These are phyloP conservation scores for Paramormyrops kingsleyae DNA, from an alignment of 2,113 vertebrate genomes.

Conservation along the genomic window DNA sequence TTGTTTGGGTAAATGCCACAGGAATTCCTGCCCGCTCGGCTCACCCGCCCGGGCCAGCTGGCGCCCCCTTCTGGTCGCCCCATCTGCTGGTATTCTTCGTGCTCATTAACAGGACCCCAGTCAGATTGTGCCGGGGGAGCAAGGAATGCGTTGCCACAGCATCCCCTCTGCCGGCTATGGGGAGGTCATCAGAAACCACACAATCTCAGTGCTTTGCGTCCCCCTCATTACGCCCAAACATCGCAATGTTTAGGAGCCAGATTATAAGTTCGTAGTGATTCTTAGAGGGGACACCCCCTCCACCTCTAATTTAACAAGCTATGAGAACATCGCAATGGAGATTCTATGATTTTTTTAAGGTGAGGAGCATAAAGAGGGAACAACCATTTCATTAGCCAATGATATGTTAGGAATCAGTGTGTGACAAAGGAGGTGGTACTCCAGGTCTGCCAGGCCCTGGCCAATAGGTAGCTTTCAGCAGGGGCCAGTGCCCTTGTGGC, in stretches of 20 bases:
- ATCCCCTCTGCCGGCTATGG: not conserved
- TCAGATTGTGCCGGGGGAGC: conserved; percentile 50
- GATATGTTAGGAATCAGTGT: not conserved
- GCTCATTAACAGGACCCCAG: conserved; percentile 68
- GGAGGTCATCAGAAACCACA: not conserved
- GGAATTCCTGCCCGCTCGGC: conserved; percentile 64
- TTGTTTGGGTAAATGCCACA: conserved; percentile 78
- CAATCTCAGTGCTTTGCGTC: not conserved
- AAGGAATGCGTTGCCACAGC: not conserved
- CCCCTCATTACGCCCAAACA: not conserved
- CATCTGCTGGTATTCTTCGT: conserved; percentile 74
- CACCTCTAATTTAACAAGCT: not conserved
- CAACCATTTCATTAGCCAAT: not conserved
- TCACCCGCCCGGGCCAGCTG: conserved; percentile 66
- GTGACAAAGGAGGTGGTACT: not conserved
- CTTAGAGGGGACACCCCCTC: not conserved
- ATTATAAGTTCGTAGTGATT: not conserved
- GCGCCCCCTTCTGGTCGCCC: conserved; percentile 67
- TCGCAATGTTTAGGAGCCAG: not conserved
- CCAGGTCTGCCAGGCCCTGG: not conserved
- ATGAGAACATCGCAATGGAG: not conserved
- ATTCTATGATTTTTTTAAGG: not conserved
- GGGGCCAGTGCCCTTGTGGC: not conserved
- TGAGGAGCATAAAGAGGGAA: not conserved
- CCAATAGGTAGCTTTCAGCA: not conserved